Evolutionary conservation across 2,888 invertebrate genomes (phyloP).

Genomic region (Cataglyphis rosenhaueri): DNA sequence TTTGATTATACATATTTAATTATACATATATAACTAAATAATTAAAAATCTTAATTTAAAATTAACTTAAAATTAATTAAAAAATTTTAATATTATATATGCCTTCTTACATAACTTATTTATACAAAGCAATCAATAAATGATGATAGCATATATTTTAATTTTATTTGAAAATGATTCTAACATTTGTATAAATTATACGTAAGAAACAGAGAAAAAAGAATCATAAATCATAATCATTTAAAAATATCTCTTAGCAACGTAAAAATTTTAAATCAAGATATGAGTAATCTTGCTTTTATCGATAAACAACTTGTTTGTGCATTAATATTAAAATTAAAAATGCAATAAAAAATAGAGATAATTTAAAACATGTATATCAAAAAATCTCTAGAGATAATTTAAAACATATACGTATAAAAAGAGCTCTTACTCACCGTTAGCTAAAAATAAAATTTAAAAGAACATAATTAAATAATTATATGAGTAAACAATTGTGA

Average conservation of each 20-base stretch:
- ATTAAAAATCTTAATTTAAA: no score
- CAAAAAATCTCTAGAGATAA: background rate
- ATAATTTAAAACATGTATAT: background rate
- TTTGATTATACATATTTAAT: background rate
- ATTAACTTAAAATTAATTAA: no score
- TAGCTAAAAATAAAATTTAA: background rate
- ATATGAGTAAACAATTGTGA: background rate
- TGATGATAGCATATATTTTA: background rate
- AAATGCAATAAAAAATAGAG: background rate
- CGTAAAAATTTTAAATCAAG: background rate
- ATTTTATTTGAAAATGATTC: background rate
- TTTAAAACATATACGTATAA: background rate
- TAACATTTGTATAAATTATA: background rate
- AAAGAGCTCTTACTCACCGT: background rate
- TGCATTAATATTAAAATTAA: background rate
- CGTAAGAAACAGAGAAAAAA: background rate
- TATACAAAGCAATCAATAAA: background rate
- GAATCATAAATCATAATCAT: background rate
- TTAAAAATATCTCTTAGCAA: background rate
- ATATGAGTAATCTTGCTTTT: conserved; percentile 4
- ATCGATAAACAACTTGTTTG: background rate
- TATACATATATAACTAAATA: background rate
- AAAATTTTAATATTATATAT: no score
- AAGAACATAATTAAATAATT: background rate
- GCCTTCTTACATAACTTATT: background rate